phyloP scores from a whole-genome alignment of 2,113 vertebrate genomes.

The Chionis minor region DNA sequence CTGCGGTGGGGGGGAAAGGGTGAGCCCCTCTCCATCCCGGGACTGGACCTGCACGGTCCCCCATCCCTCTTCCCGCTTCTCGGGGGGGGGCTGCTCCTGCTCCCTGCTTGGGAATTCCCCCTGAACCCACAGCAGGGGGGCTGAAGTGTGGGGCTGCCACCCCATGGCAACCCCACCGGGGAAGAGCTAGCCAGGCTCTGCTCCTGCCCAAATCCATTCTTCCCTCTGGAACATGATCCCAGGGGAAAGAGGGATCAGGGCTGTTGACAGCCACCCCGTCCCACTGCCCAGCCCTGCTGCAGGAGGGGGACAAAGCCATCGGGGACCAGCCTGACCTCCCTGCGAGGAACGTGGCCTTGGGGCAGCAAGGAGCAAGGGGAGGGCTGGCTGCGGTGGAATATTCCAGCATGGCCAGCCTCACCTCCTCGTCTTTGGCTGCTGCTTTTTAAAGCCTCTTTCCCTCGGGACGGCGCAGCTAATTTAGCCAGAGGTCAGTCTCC shows the following conservation, averaged over 20 bases:
- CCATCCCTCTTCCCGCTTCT: neutral
- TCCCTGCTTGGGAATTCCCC: neutral
- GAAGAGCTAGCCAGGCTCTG: neutral
- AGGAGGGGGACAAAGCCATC: neutral
- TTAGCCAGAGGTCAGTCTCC: constrained; percentile 43
- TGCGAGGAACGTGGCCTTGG: rapidly evolving
- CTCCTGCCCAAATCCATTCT: neutral
- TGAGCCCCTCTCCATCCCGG: rapidly evolving
- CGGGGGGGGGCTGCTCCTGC: too few relatives aligned
- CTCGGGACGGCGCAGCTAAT: neutral
- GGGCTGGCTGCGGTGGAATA: neutral
- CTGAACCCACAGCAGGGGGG: neutral
- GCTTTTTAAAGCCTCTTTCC: constrained; percentile 42
- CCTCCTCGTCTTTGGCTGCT: neutral
- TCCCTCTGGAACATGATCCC: neutral
- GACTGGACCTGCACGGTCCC: neutral
- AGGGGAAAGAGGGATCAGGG: neutral
- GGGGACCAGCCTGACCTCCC: neutral
- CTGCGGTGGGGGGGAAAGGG: rapidly evolving
- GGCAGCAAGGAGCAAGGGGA: neutral
- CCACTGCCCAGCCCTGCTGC: neutral
- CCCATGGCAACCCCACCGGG: neutral
- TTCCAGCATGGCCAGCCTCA: neutral
- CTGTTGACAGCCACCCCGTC: neutral
- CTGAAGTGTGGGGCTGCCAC: neutral